phyloP scores from a whole-genome alignment of 2,888 invertebrate genomes.

The Priocnemis perturbator region DNA sequence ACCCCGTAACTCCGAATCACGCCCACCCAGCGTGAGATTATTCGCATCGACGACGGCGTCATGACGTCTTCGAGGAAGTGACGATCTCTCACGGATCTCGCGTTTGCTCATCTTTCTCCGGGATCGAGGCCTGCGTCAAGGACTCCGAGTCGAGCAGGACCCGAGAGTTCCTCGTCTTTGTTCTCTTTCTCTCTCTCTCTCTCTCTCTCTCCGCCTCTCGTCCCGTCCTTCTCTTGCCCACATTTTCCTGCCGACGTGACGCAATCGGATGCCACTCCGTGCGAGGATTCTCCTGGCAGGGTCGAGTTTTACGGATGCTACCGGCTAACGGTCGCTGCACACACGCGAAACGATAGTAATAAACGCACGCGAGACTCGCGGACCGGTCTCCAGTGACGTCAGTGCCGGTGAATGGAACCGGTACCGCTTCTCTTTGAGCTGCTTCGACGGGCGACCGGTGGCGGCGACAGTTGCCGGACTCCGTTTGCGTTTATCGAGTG shows the following conservation, averaged over 20 bases:
- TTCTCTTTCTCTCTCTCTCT: not conserved
- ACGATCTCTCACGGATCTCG: slow-evolving; percentile 56
- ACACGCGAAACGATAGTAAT: too few species aligned
- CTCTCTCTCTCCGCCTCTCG: too few species aligned
- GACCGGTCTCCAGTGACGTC: slow-evolving; percentile 3
- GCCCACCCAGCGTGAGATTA: too few species aligned
- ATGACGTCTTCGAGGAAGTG: slow-evolving; percentile 38
- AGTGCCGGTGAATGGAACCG: not conserved
- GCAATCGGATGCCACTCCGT: not conserved
- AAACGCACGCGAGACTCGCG: too few species aligned
- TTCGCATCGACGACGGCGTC: too few species aligned
- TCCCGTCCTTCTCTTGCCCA: not conserved
- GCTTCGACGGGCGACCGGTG: not conserved
- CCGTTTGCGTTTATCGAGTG: too few species aligned
- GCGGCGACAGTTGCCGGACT: not conserved
- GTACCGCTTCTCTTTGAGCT: not conserved
- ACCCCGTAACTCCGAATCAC: too few species aligned
- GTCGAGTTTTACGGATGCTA: slow-evolving; percentile 2
- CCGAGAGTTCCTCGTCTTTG: slow-evolving; percentile 25
- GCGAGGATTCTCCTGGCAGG: not conserved
- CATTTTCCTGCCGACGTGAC: slow-evolving; percentile 3
- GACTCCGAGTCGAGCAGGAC: slow-evolving; percentile 46
- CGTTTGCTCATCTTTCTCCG: slow-evolving; percentile 53
- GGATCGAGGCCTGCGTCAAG: slow-evolving; percentile 55
- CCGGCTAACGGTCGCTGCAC: slow-evolving; percentile 3